Conservation (phyloP, 2,113 vertebrate genomes). For the Channa maculata region DNA sequence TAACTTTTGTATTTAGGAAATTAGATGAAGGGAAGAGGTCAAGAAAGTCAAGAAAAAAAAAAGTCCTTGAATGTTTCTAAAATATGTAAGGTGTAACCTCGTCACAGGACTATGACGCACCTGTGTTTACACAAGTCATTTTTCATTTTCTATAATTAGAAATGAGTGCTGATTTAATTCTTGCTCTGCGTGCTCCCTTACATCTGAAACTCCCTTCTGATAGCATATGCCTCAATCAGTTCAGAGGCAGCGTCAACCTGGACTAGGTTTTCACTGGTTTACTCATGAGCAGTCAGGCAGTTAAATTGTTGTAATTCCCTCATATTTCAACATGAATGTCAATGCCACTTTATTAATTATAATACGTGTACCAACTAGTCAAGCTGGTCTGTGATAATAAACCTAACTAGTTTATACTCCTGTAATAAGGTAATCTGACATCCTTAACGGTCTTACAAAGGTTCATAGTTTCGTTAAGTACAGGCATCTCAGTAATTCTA, state of each 20-base stretch:
- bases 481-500: background rate
- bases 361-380: background rate
- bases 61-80: background rate
- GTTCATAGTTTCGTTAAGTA: background rate
- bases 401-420: background rate
- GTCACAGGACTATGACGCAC: background rate
- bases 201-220: slow-evolving; percentile 1
- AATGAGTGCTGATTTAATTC: background rate
- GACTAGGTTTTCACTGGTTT: too few relatives aligned
- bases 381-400: too few relatives aligned
- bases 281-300: slow-evolving; percentile 4
- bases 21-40: background rate
- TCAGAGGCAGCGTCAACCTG: too few relatives aligned
- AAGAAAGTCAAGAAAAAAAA: background rate
- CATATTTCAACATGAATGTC: background rate
- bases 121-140: background rate
- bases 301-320: background rate
- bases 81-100: background rate
- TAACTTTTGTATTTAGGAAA: background rate
- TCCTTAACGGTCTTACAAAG: background rate
- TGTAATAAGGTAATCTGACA: background rate
- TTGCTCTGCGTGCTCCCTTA: background rate
- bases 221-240: too few relatives aligned
- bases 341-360: background rate
- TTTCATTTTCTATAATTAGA: background rate